Evolutionary conservation across 2,113 vertebrate genomes (phyloP).

Genomic region (Apodemus speciosus): DNA sequence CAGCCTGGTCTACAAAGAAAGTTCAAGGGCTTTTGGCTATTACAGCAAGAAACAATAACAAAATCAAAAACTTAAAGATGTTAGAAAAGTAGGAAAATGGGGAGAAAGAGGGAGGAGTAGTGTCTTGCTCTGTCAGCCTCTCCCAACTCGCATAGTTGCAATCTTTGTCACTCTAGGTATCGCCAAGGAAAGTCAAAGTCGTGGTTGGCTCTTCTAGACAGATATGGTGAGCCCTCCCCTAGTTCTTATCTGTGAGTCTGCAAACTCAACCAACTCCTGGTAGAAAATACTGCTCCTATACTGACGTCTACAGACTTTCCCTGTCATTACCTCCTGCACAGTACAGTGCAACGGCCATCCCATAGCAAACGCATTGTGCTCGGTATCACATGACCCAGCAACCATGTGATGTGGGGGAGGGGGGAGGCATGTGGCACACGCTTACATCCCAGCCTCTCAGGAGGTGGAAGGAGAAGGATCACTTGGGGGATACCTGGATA

Average conservation of each 20-base stretch:
- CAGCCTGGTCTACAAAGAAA: background rate
- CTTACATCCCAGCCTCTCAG: background rate
- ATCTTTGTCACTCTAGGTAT: background rate
- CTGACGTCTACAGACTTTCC: background rate
- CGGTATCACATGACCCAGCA: background rate
- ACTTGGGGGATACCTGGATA: background rate
- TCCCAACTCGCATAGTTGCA: background rate
- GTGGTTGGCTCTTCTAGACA: background rate
- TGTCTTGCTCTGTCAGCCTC: background rate
- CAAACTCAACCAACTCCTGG: background rate
- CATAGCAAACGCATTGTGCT: background rate
- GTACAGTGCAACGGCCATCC: no score
- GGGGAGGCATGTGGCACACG: no score
- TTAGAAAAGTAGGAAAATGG: background rate
- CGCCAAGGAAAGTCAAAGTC: background rate
- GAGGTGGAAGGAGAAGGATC: background rate
- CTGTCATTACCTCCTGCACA: background rate
- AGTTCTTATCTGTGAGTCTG: no score
- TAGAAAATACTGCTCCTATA: background rate
- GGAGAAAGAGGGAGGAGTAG: fast-evolving
- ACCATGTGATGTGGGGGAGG: no score
- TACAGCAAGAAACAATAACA: background rate
- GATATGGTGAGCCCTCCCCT: background rate
- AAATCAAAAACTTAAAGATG: background rate
- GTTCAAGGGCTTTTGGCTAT: background rate